Conservation (phyloP, 2,113 vertebrate genomes). For the Rhynchomys soricoides region DNA sequence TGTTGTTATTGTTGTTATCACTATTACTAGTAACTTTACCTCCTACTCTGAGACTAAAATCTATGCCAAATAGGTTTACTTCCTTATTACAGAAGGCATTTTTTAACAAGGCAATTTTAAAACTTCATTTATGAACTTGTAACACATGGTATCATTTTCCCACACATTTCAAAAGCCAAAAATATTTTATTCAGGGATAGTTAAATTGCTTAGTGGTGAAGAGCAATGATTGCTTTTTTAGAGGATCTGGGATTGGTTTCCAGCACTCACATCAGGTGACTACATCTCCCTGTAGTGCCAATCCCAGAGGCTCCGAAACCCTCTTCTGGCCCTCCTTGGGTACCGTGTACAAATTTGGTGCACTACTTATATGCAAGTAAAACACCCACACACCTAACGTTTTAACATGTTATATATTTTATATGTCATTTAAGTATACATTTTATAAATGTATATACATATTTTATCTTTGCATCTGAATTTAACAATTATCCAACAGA, state of each 20-base stretch:
- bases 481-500: not conserved
- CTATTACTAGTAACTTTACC: not conserved
- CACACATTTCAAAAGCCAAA: not conserved
- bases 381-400: not conserved
- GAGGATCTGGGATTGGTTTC: not conserved
- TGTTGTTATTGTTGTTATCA: not conserved
- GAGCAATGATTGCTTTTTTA: not conserved
- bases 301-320: not conserved
- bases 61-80: not conserved
- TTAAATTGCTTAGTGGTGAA: not conserved
- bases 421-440: not conserved
- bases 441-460: not conserved
- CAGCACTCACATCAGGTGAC: not conserved
- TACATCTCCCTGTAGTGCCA: not conserved
- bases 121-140: not conserved
- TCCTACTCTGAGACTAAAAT: not conserved
- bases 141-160: not conserved
- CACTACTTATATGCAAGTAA: not conserved
- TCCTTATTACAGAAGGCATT: not conserved
- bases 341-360: not conserved
- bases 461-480: not conserved
- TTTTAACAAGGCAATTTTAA: slow-evolving; percentile 17
- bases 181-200: not conserved
- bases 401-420: not conserved
- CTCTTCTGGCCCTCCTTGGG: not conserved